These are phyloP conservation scores for Melipona bicolor DNA, from an alignment of 2,888 invertebrate species.

Conservation along the genomic window DNA sequence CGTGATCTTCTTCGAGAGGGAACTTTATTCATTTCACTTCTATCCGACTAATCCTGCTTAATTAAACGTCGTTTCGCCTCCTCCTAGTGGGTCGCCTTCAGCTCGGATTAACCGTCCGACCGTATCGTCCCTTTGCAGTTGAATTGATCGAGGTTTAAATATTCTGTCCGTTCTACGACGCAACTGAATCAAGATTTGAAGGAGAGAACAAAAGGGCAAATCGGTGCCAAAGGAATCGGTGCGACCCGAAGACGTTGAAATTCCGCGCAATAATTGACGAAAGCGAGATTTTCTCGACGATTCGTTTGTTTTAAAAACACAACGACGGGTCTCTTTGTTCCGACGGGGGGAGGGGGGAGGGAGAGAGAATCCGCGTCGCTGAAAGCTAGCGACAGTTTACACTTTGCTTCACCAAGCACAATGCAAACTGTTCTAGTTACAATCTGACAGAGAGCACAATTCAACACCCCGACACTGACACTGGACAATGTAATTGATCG, in stretches of 20 bases:
- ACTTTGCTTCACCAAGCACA: conserved; percentile 43
- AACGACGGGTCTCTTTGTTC: conserved; percentile 8
- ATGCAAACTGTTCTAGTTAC: conserved; percentile 41
- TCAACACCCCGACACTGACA: conserved; percentile 14
- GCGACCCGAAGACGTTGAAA: background rate
- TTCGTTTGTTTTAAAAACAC: conserved; percentile 18
- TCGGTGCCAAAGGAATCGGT: too few relatives aligned
- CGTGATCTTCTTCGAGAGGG: conserved; percentile 62
- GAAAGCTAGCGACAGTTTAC: conserved; percentile 43
- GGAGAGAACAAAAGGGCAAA: background rate
- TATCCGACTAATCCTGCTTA: conserved; percentile 68
- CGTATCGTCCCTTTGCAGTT: background rate
- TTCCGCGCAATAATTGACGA: background rate
- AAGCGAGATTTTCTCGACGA: background rate
- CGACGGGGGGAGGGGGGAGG: background rate
- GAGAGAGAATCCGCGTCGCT: conserved; percentile 18
- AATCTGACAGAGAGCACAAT: conserved; percentile 29
- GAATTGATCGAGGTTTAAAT: conserved; percentile 8
- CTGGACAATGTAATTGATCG: conserved; percentile 53
- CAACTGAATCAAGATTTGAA: background rate
- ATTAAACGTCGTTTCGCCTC: conserved; percentile 69
- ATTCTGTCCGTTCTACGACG: background rate
- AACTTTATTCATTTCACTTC: conserved; percentile 73
- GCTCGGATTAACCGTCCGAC: conserved; percentile 46
- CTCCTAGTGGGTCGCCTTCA: conserved; percentile 13